Percentiles rank a stretch among this genome's conserved stretches.
phyloP scores from a whole-genome alignment of 1,140 invertebrate genomes.

The Colletes latitarsis region DNA sequence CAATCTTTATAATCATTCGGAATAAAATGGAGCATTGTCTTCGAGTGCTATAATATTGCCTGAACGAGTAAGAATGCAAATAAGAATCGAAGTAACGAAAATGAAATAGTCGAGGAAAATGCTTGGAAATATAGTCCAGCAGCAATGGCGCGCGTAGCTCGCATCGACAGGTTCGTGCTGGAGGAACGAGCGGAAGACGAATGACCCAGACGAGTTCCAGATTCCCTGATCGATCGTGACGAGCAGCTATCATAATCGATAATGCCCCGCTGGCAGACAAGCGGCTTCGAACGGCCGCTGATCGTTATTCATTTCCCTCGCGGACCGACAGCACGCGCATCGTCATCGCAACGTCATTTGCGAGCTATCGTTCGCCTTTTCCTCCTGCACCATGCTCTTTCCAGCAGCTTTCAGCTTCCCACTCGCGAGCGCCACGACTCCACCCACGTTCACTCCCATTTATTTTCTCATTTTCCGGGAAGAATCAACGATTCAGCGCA shows the following conservation, averaged over 20 bases:
- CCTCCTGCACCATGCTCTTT: not conserved
- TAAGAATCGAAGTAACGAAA: no score
- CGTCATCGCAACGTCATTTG: slow-evolving; percentile 69
- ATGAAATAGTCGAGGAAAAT: no score
- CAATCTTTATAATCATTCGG: no score
- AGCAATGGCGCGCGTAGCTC: no score
- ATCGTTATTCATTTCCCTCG: slow-evolving; percentile 61
- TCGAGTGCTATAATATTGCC: no score
- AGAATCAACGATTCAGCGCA: slow-evolving; percentile 40
- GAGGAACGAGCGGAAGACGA: slow-evolving; percentile 26
- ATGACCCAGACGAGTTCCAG: slow-evolving; percentile 28
- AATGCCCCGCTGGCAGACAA: slow-evolving; percentile 52
- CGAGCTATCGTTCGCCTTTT: slow-evolving; percentile 41
- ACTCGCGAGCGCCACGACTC: not conserved
- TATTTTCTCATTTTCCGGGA: slow-evolving; percentile 61
- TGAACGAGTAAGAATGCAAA: no score
- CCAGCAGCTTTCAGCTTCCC: not conserved
- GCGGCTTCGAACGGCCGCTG: slow-evolving; percentile 42
- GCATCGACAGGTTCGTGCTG: slow-evolving; percentile 15
- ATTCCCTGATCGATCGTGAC: slow-evolving; percentile 61
- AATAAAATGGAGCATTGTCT: no score
- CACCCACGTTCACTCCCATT: slow-evolving; percentile 32
- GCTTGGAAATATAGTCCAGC: no score
- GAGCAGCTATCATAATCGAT: slow-evolving; percentile 62
- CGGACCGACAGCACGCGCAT: slow-evolving; percentile 53